Percentiles rank a stretch among this genome's conserved stretches.
phyloP scores from a whole-genome alignment of 2,888 invertebrate genomes.

The Cordilura impudica region DNA sequence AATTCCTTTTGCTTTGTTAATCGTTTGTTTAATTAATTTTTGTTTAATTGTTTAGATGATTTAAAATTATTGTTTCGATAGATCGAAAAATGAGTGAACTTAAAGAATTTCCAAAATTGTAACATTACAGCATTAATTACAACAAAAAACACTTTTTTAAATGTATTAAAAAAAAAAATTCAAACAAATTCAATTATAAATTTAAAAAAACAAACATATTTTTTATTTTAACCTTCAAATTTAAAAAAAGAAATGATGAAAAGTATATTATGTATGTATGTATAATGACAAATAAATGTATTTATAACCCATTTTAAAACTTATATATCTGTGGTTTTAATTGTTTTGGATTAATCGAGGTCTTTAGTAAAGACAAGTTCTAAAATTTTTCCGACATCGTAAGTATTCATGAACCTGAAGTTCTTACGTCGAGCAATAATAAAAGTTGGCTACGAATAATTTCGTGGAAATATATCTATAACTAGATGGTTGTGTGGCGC shows the following conservation, averaged over 20 bases:
- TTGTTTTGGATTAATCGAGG: background rate
- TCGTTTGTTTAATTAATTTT: slow-evolving; percentile 4
- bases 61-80: background rate
- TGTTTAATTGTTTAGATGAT: background rate
- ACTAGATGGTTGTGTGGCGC: too few relatives aligned
- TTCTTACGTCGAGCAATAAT: too few relatives aligned
- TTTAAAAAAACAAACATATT: slow-evolving; percentile 64
- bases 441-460: too few relatives aligned
- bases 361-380: too few relatives aligned
- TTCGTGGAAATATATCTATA: too few relatives aligned
- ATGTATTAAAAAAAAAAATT: slow-evolving; percentile 14
- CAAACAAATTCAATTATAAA: slow-evolving; percentile 66
- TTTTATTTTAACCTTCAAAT: slow-evolving; percentile 67
- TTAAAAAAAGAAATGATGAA: slow-evolving; percentile 40
- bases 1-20: background rate
- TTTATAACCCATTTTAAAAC: slow-evolving; percentile 67
- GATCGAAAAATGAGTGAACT: background rate
- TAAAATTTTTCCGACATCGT: too few relatives aligned
- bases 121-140: slow-evolving; percentile 25
- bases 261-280: slow-evolving; percentile 70
- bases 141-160: slow-evolving; percentile 11
- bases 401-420: too few relatives aligned
- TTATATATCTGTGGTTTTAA: slow-evolving; percentile 6
- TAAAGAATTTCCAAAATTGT: slow-evolving; percentile 14
- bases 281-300: slow-evolving; percentile 74